Evolutionary conservation across 2,888 invertebrate species (phyloP), one percentile per base, ranked within the genome.

Genomic region (Athalia cordata): DNA sequence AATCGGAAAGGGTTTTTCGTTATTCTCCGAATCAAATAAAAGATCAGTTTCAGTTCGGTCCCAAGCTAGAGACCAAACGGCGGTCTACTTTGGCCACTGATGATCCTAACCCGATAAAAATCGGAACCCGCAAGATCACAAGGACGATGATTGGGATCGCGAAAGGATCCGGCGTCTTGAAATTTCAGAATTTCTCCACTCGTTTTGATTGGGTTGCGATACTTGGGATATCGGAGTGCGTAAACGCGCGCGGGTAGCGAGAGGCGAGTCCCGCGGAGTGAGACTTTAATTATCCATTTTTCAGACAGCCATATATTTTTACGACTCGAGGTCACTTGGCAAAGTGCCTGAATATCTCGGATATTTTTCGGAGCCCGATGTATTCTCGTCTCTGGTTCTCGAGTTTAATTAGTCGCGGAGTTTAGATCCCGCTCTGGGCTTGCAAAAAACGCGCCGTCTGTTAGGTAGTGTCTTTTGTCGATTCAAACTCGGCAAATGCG

Each of bases 341-440:
- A 76, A 49, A 47, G 52, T 81, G 88, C 88, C 88, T 85, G 87
- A 83, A 88, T 86, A 86, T 88, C 85, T 75, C 55, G 83, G 85
- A 85, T 88, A 88, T 87, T 88, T 88, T 87, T 84, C 68, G 29
- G 11, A 11, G 55, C 15, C 55, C 43, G 6, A 55, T 43, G 29
- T 43, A 13, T 55, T 11, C 45, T 8, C 52, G 57, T 52, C 15
- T 11, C 52, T 52, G 55, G 11, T 52, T 52, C 68, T 43, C 68
- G 43, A n/a, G 29, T 68, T 68, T 50, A 68, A 68, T 68, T 68
- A 68, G 11, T 29, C 29, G 29, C 29, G 29, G 29, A 29, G 29
- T 29, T 29, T 29, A 29, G 29, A 29, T 29, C 29, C 29, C 29
- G 29, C 29, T 29, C 29, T 29, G 29, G 29, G 29, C 29, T 29